Evolutionary conservation across 2,113 vertebrate genomes (phyloP), one percentile per base, ranked within the genome.

Genomic region (Gasterosteus nipponicus): DNA sequence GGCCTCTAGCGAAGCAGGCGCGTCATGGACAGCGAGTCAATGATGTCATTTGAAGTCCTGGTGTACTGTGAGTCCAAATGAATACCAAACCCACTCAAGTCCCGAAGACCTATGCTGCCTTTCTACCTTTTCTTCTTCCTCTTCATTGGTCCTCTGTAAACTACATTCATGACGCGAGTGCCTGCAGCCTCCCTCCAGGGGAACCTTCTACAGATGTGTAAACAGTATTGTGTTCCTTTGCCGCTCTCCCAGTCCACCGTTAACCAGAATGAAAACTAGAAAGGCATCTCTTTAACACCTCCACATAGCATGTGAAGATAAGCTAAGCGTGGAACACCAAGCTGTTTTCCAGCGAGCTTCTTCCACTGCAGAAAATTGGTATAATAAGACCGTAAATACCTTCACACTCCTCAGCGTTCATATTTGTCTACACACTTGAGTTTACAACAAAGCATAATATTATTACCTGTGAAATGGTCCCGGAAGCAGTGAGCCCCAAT

Each of bases 21-120:
- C 0, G 49, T 10, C 16, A 57, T 64, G 49, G 9, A 8, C 44
- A 3, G n/a, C 0, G 35, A 57, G 9, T 46, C 58, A 67, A 68
- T 89, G 86, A 89, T 84, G 81, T 86, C 70, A 89, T 81, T 81
- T 58, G 71, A 33, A 65, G 54, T 69, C 22, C 35, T 35, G 44
- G 11, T 9, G 2, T 0, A 5, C 19, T 46, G 10, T 12, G 18
- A 44, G 57, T 61, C 64, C 53, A 64, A 53, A 75, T 56, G 47
- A 69, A 75, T 61, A 22, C 0, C 39, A 33, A 33, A 18, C 19
- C 5, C 31, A 42, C 26, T 51, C 57, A 10, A 69, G 29, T 62
- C 10, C 22, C 16, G 14, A 11, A 54, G 12, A 47, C 22, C 53
- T 16, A 54, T 26, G 22, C 19, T 63, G 35, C 14, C 42, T 44